A percentile compares a stretch with the other conserved stretches of the same genome.
phyloP scores from a whole-genome alignment of 2,888 invertebrate genomes.

The Philopedon plagiatum region DNA sequence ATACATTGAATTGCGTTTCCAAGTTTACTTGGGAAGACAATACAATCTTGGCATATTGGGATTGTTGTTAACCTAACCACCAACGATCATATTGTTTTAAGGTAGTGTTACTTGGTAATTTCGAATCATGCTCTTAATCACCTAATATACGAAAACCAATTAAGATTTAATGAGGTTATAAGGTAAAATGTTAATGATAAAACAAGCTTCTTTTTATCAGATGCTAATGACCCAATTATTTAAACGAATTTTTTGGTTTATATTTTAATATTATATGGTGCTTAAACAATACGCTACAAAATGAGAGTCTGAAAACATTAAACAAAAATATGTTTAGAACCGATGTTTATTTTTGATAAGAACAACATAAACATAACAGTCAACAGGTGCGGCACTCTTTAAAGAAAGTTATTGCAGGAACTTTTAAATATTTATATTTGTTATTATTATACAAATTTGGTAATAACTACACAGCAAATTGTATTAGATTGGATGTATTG shows the following conservation, averaged over 20 bases:
- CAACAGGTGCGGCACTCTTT: constrained; percentile 41
- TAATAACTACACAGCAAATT: constrained; percentile 29
- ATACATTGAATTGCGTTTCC: too few relatives aligned
- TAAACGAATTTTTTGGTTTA: not conserved
- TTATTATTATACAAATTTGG: constrained; percentile 41
- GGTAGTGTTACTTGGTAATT: too few relatives aligned
- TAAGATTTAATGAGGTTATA: too few relatives aligned
- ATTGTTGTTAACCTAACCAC: too few relatives aligned
- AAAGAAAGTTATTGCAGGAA: constrained; percentile 38
- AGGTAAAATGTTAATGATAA: too few relatives aligned
- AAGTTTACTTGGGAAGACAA: too few relatives aligned
- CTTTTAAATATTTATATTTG: constrained; percentile 46
- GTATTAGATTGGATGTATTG: constrained; percentile 23
- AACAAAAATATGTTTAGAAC: constrained; percentile 11
- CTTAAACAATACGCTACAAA: constrained; percentile 21
- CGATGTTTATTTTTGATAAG: constrained; percentile 47
- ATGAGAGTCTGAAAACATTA: not conserved
- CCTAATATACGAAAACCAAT: too few relatives aligned
- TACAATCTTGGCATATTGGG: too few relatives aligned
- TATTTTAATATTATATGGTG: not conserved
- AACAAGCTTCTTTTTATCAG: not conserved
- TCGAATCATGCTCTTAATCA: too few relatives aligned
- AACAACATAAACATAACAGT: constrained; percentile 39
- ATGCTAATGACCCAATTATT: not conserved
- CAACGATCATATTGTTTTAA: too few relatives aligned